A percentile compares a stretch with the other conserved stretches of the same genome.
Evolutionary conservation across 1,140 invertebrate genomes (phyloP).

Genomic region (Ceratina japonica): DNA sequence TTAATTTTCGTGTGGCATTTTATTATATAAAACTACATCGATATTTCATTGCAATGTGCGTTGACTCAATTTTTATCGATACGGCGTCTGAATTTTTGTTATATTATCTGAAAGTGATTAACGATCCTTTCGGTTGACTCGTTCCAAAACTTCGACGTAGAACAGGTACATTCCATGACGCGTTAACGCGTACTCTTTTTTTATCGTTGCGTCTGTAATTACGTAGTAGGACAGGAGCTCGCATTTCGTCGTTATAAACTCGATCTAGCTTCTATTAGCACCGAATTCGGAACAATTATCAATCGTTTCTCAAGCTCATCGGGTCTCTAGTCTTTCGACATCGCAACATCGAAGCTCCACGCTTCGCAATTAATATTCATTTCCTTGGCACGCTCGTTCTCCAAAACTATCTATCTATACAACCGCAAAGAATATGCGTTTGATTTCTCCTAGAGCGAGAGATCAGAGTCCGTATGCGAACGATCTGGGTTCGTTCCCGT

Average conservation of each 20-base stretch:
- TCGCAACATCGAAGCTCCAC: background rate
- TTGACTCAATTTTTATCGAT: slow-evolving; percentile 35
- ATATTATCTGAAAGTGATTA: slow-evolving; percentile 7
- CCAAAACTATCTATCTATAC: no score
- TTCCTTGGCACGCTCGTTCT: no score
- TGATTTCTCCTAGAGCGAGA: no score
- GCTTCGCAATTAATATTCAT: background rate
- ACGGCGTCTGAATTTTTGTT: slow-evolving; percentile 9
- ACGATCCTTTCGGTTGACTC: slow-evolving; percentile 10
- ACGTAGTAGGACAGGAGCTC: background rate
- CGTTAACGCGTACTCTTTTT: background rate
- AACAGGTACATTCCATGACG: slow-evolving; percentile 24
- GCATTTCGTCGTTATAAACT: background rate
- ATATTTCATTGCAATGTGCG: slow-evolving; percentile 46
- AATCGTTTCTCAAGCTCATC: background rate
- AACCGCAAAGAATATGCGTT: no score
- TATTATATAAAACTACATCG: slow-evolving; percentile 64
- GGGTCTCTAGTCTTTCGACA: background rate
- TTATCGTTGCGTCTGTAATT: background rate
- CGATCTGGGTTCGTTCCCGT: background rate
- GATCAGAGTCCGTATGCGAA: no score
- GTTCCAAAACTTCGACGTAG: background rate
- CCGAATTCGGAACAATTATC: slow-evolving; percentile 16
- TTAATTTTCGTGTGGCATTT: slow-evolving; percentile 21
- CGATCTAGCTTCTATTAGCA: background rate